Percentiles rank a stretch among this genome's conserved stretches.
phyloP scores from a whole-genome alignment of 1,140 invertebrate species.

The Adelges cooleyi region DNA sequence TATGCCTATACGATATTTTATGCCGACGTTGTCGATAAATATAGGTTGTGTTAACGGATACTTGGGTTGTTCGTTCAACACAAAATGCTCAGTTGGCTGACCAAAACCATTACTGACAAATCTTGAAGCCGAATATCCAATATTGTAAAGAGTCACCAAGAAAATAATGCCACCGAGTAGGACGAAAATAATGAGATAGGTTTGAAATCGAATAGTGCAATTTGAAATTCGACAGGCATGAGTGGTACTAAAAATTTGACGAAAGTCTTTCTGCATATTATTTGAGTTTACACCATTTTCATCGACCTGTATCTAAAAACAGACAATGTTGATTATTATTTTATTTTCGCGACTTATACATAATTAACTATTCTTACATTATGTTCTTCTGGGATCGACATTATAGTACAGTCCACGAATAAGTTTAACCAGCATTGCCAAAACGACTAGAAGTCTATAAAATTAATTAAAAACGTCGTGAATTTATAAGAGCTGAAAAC shows the following conservation, averaged over 20 bases:
- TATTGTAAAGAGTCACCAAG: constrained; percentile 39
- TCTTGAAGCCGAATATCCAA: neutral
- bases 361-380: too few species aligned
- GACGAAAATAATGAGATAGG: constrained; percentile 56
- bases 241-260: constrained; percentile 64
- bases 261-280: constrained; percentile 60
- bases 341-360: too few species aligned
- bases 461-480: too few species aligned
- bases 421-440: too few species aligned
- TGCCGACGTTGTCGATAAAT: constrained; percentile 45
- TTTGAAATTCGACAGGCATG: constrained; percentile 76
- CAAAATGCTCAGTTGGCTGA: constrained; percentile 1
- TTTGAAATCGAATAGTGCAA: constrained; percentile 67
- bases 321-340: too few species aligned
- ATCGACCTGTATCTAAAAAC: too few species aligned
- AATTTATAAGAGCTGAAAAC: too few species aligned
- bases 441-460: too few species aligned
- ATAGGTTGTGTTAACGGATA: constrained; percentile 70
- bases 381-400: too few species aligned
- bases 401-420: too few species aligned
- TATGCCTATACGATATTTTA: constrained; percentile 69
- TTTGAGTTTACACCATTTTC: too few species aligned
- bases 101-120: constrained; percentile 1
- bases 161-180: constrained; percentile 47
- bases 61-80: constrained; percentile 21